phyloP scores from a whole-genome alignment of 2,888 invertebrate genomes.

The Hyppa rectilinea region DNA sequence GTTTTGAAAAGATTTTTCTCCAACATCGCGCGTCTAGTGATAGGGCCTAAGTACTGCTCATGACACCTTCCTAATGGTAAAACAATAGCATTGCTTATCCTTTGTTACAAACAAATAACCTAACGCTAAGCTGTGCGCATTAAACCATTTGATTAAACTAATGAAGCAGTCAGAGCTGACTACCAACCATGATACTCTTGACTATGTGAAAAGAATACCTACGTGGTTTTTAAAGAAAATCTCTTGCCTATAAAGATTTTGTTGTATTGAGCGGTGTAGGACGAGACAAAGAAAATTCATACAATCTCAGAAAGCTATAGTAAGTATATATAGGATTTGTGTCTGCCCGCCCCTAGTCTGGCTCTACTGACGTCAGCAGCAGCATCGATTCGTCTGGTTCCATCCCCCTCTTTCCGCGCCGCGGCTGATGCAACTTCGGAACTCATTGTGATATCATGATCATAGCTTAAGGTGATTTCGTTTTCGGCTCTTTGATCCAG shows the following conservation, averaged over 20 bases:
- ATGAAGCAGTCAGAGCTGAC: background rate
- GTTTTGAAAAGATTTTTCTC: slow-evolving; percentile 1
- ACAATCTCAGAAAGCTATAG: slow-evolving; percentile 10
- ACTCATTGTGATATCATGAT: slow-evolving; percentile 51
- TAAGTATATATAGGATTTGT: slow-evolving; percentile 13
- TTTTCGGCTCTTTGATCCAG: background rate
- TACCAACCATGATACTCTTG: background rate
- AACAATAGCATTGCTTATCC: background rate
- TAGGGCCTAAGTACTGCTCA: background rate
- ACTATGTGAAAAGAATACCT: background rate
- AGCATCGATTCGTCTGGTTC: slow-evolving; percentile 86
- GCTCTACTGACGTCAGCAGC: slow-evolving; percentile 81
- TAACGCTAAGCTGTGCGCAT: background rate
- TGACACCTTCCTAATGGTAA: background rate
- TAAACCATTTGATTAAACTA: background rate
- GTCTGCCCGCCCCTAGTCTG: slow-evolving; percentile 66
- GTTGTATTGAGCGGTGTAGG: background rate
- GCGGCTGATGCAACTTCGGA: slow-evolving; percentile 84
- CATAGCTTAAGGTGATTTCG: background rate
- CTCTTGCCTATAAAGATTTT: background rate
- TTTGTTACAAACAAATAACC: background rate
- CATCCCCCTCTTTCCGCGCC: slow-evolving; percentile 68
- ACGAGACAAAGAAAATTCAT: slow-evolving; percentile 10
- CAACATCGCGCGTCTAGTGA: background rate
- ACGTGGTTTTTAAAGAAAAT: background rate